A percentile compares a stretch with the other conserved stretches of the same genome.
phyloP scores from a whole-genome alignment of 2,888 invertebrate genomes.

The Anagyrus pseudococci region DNA sequence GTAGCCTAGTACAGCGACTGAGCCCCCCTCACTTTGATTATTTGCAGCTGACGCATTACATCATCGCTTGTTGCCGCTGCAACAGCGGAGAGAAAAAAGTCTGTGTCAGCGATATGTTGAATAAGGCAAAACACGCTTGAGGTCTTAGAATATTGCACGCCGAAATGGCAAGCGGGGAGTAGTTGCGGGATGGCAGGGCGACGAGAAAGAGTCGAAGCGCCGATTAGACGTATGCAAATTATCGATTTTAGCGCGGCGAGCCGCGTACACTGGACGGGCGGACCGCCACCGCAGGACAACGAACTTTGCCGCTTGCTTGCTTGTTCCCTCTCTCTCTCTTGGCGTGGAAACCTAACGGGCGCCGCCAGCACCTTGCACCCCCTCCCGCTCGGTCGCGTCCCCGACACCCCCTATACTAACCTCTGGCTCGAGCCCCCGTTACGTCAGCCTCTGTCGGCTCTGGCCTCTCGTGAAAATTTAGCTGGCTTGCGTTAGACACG shows the following conservation, averaged over 20 bases:
- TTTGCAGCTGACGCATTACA: conserved; percentile 12
- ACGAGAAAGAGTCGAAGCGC: too few species aligned
- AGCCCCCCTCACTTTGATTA: conserved; percentile 32
- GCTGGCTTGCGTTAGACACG: conserved; percentile 17
- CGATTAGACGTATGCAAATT: conserved; percentile 41
- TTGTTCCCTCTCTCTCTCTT: conserved; percentile 5
- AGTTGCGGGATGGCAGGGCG: too few species aligned
- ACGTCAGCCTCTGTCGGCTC: not conserved
- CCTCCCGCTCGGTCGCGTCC: not conserved
- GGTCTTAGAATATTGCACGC: too few species aligned
- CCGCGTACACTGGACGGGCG: not conserved
- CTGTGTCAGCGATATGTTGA: too few species aligned
- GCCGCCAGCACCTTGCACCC: not conserved
- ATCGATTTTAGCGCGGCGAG: conserved; percentile 27
- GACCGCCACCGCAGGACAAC: conserved; percentile 26
- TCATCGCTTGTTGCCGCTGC: conserved; percentile 14
- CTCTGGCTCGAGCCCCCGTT: too few species aligned
- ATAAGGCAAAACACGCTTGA: too few species aligned
- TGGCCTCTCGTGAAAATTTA: conserved; percentile 16
- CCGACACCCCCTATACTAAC: not conserved
- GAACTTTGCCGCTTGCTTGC: conserved; percentile 36
- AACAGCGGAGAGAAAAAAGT: not conserved
- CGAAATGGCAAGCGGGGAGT: too few species aligned
- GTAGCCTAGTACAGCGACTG: conserved; percentile 24
- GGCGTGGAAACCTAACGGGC: conserved; percentile 11